Conservation (phyloP, 30 jellyfish, hydroid and myxozoan genomes). For the Chironex yamaguchii region DNA sequence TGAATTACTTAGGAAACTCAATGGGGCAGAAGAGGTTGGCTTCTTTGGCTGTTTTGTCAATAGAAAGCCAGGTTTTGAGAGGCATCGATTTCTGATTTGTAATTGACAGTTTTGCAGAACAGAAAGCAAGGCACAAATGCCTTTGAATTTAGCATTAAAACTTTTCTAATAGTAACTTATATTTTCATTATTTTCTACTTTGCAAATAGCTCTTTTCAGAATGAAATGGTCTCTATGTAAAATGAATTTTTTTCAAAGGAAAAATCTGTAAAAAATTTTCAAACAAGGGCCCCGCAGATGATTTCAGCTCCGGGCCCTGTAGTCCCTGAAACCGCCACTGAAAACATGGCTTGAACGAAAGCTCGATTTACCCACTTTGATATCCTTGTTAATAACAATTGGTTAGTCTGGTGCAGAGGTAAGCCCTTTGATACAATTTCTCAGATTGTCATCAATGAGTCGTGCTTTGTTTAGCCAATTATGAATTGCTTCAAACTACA, state of each 20-base stretch:
- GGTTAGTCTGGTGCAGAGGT: too few species aligned
- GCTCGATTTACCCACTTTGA: too few species aligned
- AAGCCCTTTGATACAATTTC: too few species aligned
- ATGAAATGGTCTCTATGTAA: not conserved
- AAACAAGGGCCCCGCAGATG: too few species aligned
- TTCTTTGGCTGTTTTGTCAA: not conserved
- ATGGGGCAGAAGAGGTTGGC: not conserved
- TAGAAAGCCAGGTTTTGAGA: not conserved
- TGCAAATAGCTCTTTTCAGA: not conserved
- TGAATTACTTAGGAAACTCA: not conserved
- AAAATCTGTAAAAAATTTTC: not conserved
- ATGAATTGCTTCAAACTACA: too few species aligned
- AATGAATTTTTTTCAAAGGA: not conserved
- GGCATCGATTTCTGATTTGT: not conserved
- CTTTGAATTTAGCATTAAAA: not conserved
- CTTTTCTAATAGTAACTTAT: not conserved
- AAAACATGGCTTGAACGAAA: too few species aligned
- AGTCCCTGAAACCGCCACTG: too few species aligned
- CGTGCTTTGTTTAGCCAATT: too few species aligned
- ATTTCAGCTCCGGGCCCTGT: too few species aligned
- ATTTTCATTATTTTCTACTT: too few species aligned
- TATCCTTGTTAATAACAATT: too few species aligned
- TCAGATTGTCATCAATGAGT: too few species aligned
- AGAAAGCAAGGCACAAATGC: not conserved
- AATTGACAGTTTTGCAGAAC: not conserved